phyloP scores from a whole-genome alignment of 1,140 invertebrate species.

The Aethina tumida region DNA sequence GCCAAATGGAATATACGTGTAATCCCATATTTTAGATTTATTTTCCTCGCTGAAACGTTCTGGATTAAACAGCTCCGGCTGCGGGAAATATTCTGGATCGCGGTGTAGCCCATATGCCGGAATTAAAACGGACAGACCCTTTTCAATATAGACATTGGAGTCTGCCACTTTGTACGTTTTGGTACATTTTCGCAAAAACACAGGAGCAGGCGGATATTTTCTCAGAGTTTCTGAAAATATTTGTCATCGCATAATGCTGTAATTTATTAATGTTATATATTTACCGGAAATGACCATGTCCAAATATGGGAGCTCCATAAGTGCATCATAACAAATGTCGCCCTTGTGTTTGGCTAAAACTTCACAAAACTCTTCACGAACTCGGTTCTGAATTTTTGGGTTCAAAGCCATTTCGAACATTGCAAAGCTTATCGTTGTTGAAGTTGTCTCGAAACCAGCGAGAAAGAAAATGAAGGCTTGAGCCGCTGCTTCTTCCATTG shows the following conservation, averaged over 20 bases:
- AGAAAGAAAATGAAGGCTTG: slow-evolving; percentile 55
- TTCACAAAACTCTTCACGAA: slow-evolving; percentile 45
- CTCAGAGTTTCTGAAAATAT: slow-evolving; percentile 42
- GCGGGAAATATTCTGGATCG: slow-evolving; percentile 46
- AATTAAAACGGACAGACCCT: slow-evolving; percentile 38
- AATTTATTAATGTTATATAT: not conserved
- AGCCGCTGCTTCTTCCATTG: slow-evolving; percentile 42
- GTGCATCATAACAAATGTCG: slow-evolving; percentile 42
- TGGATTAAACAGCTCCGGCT: slow-evolving; percentile 56
- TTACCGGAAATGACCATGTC: slow-evolving; percentile 43
- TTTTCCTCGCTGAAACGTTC: slow-evolving; percentile 50
- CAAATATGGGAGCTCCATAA: slow-evolving; percentile 45
- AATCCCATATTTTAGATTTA: slow-evolving; percentile 32
- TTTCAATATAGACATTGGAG: slow-evolving; percentile 37
- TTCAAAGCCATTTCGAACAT: slow-evolving; percentile 49
- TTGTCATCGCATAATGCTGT: not conserved
- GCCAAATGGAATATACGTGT: slow-evolving; percentile 55
- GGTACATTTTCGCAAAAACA: slow-evolving; percentile 42
- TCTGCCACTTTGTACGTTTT: slow-evolving; percentile 41
- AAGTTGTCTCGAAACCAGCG: slow-evolving; percentile 65
- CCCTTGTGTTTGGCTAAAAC: slow-evolving; percentile 36
- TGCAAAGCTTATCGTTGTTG: slow-evolving; percentile 47
- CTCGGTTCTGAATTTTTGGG: slow-evolving; percentile 44
- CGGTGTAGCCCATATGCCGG: slow-evolving; percentile 41
- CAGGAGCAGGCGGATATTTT: slow-evolving; percentile 47